phyloP scores from a whole-genome alignment of 1,140 invertebrate species.

The Temnothorax nylanderi region DNA sequence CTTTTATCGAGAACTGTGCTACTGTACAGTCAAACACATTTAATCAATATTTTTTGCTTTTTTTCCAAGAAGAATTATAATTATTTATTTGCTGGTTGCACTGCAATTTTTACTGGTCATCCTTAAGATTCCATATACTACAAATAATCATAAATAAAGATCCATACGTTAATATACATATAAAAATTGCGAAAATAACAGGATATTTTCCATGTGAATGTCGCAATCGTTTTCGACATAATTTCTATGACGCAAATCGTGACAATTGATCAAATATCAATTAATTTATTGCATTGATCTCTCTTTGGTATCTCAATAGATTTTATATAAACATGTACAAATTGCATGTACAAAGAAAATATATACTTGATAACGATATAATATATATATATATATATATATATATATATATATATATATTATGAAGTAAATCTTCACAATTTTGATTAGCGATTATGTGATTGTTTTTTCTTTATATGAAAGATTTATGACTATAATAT shows the following conservation, averaged over 20 bases:
- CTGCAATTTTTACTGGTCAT: no score
- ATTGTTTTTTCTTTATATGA: not conserved
- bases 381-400: no score
- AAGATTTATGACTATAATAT: not conserved
- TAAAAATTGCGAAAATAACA: not conserved
- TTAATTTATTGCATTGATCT: not conserved
- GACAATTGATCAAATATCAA: constrained; percentile 23
- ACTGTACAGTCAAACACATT: no score
- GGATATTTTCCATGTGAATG: not conserved
- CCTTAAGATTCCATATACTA: no score
- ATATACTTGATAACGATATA: not conserved
- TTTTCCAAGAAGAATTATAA: no score
- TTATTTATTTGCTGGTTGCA: no score
- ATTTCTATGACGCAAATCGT: constrained; percentile 34
- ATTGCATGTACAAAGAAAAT: not conserved
- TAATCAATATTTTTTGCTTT: no score
- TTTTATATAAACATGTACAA: not conserved
- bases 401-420: no score
- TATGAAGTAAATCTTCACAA: no score
- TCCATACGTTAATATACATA: not conserved
- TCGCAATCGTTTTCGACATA: not conserved
- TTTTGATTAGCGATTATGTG: not conserved
- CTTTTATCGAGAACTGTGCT: no score
- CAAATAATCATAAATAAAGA: not conserved
- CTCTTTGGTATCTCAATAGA: not conserved